Conservation (phyloP, 2,888 invertebrate species). For the Syrista parreyssii region DNA sequence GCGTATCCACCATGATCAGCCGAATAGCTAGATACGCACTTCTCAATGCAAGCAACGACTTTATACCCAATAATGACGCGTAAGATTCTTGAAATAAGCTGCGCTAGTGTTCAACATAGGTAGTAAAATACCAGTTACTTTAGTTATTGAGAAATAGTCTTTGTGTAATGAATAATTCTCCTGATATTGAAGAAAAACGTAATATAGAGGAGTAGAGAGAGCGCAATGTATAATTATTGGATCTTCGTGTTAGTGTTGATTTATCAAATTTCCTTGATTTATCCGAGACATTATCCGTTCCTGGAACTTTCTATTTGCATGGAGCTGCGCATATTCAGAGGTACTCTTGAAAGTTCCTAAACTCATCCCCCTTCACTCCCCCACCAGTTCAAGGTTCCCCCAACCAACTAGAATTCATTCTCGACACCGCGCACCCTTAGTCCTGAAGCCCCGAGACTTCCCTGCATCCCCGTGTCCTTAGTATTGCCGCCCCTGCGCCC, state of each 20-base stretch:
- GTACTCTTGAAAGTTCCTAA: constrained; percentile 55
- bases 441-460: constrained; percentile 25
- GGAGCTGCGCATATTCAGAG: constrained; percentile 55
- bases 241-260: constrained; percentile 44
- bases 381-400: constrained; percentile 37
- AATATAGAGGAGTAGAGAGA: constrained; percentile 1
- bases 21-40: too few relatives aligned
- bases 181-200: background rate
- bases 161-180: too few relatives aligned
- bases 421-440: too few relatives aligned
- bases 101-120: too few relatives aligned
- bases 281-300: constrained; percentile 59
- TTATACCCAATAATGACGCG: too few relatives aligned
- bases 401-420: background rate
- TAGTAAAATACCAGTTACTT: too few relatives aligned
- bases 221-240: constrained; percentile 29
- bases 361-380: constrained; percentile 34
- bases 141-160: too few relatives aligned
- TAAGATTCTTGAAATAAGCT: too few relatives aligned
- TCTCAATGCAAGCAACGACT: too few relatives aligned
- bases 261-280: constrained; percentile 61
- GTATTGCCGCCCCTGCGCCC: background rate
- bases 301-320: constrained; percentile 56
- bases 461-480: constrained; percentile 12
- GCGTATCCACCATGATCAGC: too few relatives aligned